Percentiles rank a stretch among this genome's conserved stretches.
Conservation (phyloP, 2,113 vertebrate species). For the Boulengeromyrus knoepffleri region DNA sequence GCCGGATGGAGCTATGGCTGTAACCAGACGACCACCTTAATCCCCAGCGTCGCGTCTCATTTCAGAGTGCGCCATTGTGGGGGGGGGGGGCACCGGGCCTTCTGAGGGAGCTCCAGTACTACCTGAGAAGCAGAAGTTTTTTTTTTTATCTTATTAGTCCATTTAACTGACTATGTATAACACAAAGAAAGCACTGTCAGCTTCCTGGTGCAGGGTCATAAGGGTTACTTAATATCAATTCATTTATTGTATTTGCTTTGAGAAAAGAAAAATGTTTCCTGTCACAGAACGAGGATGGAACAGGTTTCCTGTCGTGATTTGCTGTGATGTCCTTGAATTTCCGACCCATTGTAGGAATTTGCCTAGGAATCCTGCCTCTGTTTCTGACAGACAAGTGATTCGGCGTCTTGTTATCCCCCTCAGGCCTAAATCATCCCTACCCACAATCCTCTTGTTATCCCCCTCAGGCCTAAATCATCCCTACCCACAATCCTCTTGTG, state of each 20-base stretch:
- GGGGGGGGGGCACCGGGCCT: no score
- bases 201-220: background rate
- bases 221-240: background rate
- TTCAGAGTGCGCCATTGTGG: background rate
- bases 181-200: background rate
- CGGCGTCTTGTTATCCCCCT: background rate
- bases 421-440: background rate
- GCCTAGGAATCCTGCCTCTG: background rate
- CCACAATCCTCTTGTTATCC: background rate
- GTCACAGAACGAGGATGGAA: background rate
- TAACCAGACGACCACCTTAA: background rate
- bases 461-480: background rate
- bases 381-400: conserved; percentile 24
- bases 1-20: background rate
- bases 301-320: background rate
- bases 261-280: background rate
- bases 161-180: background rate
- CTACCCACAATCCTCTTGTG: conserved; percentile 8
- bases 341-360: background rate
- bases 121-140: no score
- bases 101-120: no score
- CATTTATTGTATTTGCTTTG: background rate
- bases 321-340: background rate
- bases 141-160: background rate
- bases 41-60: background rate